Evolutionary conservation across 2,113 vertebrate genomes (phyloP).

Genomic region (Shinisaurus crocodilurus): DNA sequence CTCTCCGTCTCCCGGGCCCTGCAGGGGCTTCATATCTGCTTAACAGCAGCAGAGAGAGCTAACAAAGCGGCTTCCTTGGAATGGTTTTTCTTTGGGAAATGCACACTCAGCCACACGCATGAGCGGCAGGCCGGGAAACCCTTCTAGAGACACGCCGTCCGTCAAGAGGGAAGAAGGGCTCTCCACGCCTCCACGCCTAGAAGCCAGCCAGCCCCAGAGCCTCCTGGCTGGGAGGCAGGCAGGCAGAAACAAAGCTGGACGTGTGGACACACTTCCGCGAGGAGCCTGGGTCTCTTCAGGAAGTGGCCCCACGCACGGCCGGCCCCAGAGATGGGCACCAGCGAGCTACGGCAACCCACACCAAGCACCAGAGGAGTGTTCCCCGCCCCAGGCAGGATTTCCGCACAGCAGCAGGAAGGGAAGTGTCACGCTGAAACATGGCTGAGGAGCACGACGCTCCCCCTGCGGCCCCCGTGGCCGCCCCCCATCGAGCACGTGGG

Average conservation of each 20-base stretch:
- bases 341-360: too few relatives aligned
- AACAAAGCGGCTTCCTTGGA: background rate
- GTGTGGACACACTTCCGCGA: too few relatives aligned
- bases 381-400: too few relatives aligned
- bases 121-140: background rate
- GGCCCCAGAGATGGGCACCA: too few relatives aligned
- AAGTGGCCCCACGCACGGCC: too few relatives aligned
- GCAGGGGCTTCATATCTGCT: background rate
- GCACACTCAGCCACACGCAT: background rate
- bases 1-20: fast-evolving
- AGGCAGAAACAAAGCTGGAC: too few relatives aligned
- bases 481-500: too few relatives aligned
- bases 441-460: background rate
- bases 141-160: background rate
- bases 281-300: too few relatives aligned
- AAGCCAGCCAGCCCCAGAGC: too few relatives aligned
- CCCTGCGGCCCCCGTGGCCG: background rate
- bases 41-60: background rate
- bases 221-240: background rate
- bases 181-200: background rate
- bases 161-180: background rate
- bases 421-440: background rate
- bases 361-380: too few relatives aligned
- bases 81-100: background rate
- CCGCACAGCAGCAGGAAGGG: too few relatives aligned